A percentile compares a stretch with the other conserved stretches of the same genome.
Evolutionary conservation across 1,140 invertebrate genomes (phyloP).

Genomic region (Mamestra configurata): DNA sequence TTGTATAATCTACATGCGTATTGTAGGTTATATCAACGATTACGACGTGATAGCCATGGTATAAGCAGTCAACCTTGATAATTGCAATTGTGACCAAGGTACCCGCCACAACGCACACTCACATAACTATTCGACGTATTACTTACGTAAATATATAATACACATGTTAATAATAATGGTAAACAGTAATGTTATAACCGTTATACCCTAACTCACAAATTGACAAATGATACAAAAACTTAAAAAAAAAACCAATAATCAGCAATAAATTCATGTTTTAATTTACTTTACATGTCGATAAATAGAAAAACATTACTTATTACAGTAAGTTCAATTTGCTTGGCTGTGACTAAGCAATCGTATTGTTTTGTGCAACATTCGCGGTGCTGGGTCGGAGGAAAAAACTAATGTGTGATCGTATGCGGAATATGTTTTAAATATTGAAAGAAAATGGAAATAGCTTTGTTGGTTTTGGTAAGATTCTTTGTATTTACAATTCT

Average conservation of each 20-base stretch:
- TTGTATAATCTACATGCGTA: too few species aligned
- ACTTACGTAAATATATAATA: too few species aligned
- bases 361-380: background rate
- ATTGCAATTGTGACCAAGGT: too few species aligned
- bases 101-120: too few species aligned
- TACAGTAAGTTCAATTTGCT: background rate
- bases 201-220: background rate
- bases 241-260: too few species aligned
- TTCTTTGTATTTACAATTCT: background rate
- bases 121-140: too few species aligned
- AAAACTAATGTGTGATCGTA: background rate
- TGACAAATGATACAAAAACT: background rate
- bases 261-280: background rate
- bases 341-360: background rate
- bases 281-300: background rate
- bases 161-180: too few species aligned
- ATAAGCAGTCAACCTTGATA: too few species aligned
- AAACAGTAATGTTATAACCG: background rate
- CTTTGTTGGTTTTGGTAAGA: conserved; percentile 16
- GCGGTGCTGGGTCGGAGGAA: background rate
- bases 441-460: conserved; percentile 17
- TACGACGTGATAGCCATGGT: too few species aligned
- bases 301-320: background rate
- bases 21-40: too few species aligned
- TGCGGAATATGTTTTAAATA: background rate